Evolutionary conservation across 2,888 invertebrate species (phyloP), one percentile per base, ranked within the genome.

Genomic region (Apantesis nais): DNA sequence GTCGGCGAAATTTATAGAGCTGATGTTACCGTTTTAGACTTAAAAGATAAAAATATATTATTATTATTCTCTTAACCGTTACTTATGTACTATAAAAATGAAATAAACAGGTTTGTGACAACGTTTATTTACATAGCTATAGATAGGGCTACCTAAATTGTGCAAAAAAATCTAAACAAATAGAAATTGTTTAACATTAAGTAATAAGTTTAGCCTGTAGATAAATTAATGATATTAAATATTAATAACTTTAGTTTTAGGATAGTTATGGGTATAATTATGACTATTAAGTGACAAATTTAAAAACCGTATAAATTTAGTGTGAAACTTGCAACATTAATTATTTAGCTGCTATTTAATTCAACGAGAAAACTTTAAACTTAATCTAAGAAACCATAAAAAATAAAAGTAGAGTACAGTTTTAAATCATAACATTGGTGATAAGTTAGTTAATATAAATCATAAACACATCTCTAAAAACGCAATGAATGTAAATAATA

Each of bases 1-100:
- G 77, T 73, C 67, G n/a, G 31, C 67, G 81, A 85, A 74, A 63
- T 79, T 5, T 75, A 82, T 73, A 76, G 91, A 93, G 94, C 37
- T 86, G 93, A 67, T 90, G 72, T 73, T 77, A 90, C 89, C 82
- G 8, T 66, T 19, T 31, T 44, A 0, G 8, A 9, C 37, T 62
- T 22, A 44, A 60, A 48, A 16, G 16, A 29, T 61, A 22, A 19
- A 34, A 31, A 22, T 61, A 61, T 61, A 29, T 16, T 31, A 16
- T 31, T 12, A 12, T 25, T 12, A n/a, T 25, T 0, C 4, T 55
- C 5, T 25, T 55, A 25, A 2, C 25, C 3, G 1, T 55, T 25
- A 55, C 14, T 25, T 48, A 7, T 48, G 22, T 22, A 48, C 22
- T 19, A 12, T 25, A 25, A 11, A 22, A 4, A 25, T 12, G 4